Evolutionary conservation across 2,797 vertebrate genomes (phyloP), one percentile per base, ranked within the genome.

Genomic region (Prunella strophiata): DNA sequence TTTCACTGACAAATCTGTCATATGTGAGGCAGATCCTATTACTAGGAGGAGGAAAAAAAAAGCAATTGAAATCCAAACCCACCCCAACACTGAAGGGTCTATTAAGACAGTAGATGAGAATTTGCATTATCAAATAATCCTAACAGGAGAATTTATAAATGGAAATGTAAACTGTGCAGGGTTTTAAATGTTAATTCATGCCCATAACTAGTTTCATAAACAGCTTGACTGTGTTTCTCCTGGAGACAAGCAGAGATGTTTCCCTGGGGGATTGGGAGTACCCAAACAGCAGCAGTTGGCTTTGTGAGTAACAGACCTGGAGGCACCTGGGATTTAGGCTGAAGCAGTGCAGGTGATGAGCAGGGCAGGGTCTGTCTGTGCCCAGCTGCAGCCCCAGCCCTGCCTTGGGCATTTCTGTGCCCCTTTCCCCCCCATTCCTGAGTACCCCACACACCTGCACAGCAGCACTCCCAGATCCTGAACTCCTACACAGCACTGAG

Each of bases 111-210:
- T 58, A 86, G 92, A 92, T 83, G 85, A 89, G 85, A 92, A 94
- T 89, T 93, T 86, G 57, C 91, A 81, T 95, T 92, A 95, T 96
- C 91, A 94, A 92, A 89, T 95, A 76, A 96, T 91, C 87, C 86
- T 93, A 94, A 96, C 90, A 78, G 91, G 87, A 94, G 94, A 71
- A 74, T 91, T 94, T 76, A 82, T 67, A 95, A 95, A 92, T 88
- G 88, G 82, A 90, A 92, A 94, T 76, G 65, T 59, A 79, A 92
- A 90, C 77, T 77, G 67, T 36, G 78, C 63, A 77, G 42, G 65
- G 74, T 51, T 96, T 93, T 76, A 91, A 95, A 89, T 66, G 85
- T 81, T 95, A 88, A 94, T 95, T 92, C 75, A 75, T 73, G 59
- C 63, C 75, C 75, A 66, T 87, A 88, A 95, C 71, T 66, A 48